Base-by-base conservation (phyloP, 2,113 vertebrate species). In the Poecilia latipinna region DNA sequence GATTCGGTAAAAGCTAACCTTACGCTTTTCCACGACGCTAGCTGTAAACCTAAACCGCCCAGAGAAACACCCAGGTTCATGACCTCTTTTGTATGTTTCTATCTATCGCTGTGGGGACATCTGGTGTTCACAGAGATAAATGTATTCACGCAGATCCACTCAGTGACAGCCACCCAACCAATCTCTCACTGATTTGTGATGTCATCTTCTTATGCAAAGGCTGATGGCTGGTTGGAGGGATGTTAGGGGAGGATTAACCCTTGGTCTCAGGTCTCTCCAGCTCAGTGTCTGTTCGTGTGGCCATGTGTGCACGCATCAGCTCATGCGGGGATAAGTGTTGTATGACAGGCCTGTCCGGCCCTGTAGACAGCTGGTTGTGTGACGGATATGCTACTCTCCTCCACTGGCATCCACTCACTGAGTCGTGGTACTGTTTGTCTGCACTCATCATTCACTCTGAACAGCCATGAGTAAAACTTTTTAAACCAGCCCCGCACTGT, bases 171-270 rank as follows among this genome's bases (percentile, higher is more conserved):
- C 65, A 32, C 65, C 77, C 80, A 68, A 83, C 89, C 87, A 87
- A 87, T 85, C 86, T 79, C 80, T 66, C 39, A 10, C 65, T 86
- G 86, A 82, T 78, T 82, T 82, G 89, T 92, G 93, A 94, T 91
- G 90, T 95, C 94, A 93, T 89, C 81, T 90, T 85, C 87, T 92
- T 94, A 93, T 91, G 91, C 89, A 91, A 92, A 90, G 83, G 85
- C 87, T 83, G 88, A 91, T 89, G 88, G 92, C 86, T 75, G 82
- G 83, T 83, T 88, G 89, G 86, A 82, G 79, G 74, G 63, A 24
- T 39, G 65, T 44, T 26, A 48, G 51, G 31, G 82, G 86, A 69
- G 91, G 93, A 94, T 95, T 95, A 95, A 94, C 88, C 88, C 89
- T 22, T 33, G 86, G 75, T 82, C 87, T 90, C 89, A 86, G 86